phyloP scores from a whole-genome alignment of 2,113 vertebrate genomes.

The Podarcis muralis region DNA sequence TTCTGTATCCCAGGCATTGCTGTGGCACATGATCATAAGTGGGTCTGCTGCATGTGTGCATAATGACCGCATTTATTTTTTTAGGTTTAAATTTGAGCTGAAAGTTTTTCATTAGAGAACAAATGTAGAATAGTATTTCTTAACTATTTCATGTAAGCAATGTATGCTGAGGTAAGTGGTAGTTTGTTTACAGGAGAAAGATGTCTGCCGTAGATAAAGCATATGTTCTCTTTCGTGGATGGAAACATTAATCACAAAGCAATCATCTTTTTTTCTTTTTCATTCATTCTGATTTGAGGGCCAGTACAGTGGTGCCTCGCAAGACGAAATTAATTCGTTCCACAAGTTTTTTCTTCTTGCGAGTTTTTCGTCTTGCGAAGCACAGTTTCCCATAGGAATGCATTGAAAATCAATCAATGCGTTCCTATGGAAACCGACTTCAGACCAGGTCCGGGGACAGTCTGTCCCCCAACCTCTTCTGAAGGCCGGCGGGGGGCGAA shows the following conservation, averaged over 20 bases:
- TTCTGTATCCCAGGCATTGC: not conserved
- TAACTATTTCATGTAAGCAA: not conserved
- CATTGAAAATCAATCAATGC: too few relatives aligned
- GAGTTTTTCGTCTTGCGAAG: too few relatives aligned
- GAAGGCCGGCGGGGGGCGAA: too few relatives aligned
- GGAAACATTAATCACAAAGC: not conserved
- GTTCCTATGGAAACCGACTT: too few relatives aligned
- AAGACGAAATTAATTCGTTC: too few relatives aligned
- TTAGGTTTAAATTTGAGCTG: not conserved
- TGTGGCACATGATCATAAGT: not conserved
- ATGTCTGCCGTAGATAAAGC: not conserved
- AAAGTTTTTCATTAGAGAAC: not conserved
- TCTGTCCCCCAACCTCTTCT: too few relatives aligned
- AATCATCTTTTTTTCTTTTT: not conserved
- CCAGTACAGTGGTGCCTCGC: too few relatives aligned
- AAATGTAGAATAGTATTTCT: not conserved
- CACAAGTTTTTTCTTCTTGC: too few relatives aligned
- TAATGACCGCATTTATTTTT: not conserved
- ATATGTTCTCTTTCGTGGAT: not conserved
- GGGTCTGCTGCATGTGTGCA: not conserved
- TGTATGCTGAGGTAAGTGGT: not conserved
- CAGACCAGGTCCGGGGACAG: too few relatives aligned
- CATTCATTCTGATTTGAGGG: not conserved
- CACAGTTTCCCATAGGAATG: too few relatives aligned
- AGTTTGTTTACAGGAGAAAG: not conserved